phyloP scores from a whole-genome alignment of 2,797 vertebrate genomes.

The Leptatherina wallacei region DNA sequence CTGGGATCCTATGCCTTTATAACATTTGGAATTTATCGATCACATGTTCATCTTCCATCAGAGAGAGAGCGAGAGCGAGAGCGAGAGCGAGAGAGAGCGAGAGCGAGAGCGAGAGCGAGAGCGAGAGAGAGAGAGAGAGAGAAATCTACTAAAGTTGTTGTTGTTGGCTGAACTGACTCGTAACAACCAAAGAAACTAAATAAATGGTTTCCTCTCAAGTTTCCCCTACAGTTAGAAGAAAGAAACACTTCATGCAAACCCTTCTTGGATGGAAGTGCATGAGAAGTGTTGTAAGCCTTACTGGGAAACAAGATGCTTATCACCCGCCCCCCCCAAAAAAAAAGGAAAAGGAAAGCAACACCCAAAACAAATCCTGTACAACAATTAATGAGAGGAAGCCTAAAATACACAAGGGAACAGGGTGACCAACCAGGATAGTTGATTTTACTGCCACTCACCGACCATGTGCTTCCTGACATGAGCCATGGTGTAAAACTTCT shows the following conservation, averaged over 20 bases:
- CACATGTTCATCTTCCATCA: no score
- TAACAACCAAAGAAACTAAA: not conserved
- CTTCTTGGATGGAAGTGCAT: slow-evolving; percentile 11
- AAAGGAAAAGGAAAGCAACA: slow-evolving; percentile 59
- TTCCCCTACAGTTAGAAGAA: not conserved
- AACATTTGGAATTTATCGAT: no score
- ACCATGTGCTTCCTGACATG: slow-evolving; percentile 99
- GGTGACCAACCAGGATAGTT: slow-evolving; percentile 1
- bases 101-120: no score
- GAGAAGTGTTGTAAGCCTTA: not conserved
- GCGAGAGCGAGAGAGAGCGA: no score
- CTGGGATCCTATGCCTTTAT: no score
- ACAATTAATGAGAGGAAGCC: slow-evolving; percentile 51
- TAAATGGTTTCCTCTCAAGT: not conserved
- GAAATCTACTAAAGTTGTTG: no score
- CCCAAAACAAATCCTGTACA: slow-evolving; percentile 52
- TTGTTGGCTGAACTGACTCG: not conserved
- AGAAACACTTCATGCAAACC: not conserved
- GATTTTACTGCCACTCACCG: slow-evolving; percentile 85
- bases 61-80: no score
- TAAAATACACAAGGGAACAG: slow-evolving; percentile 4
- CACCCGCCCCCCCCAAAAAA: not conserved
- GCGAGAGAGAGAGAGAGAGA: no score
- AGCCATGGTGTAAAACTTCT: slow-evolving; percentile 99
- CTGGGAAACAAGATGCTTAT: slow-evolving; percentile 58